Percentiles rank a stretch among this genome's conserved stretches.
Conservation (phyloP, 2,113 vertebrate species). For the Siniperca chuatsi region DNA sequence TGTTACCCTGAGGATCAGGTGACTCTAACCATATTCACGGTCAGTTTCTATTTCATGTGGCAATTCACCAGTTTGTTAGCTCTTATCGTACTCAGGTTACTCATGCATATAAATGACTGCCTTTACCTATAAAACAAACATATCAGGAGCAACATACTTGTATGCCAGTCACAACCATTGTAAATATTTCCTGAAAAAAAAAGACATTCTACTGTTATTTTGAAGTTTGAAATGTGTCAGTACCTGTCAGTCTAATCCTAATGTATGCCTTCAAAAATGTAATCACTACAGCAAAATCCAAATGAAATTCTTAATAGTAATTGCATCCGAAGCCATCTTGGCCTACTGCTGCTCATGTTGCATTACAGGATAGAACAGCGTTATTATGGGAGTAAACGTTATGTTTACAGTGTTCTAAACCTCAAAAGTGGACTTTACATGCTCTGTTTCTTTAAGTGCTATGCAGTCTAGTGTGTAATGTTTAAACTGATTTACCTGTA, state of each 20-base stretch:
- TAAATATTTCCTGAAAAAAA: conserved; percentile 15
- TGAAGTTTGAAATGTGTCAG: neutral
- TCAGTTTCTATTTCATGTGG: conserved; percentile 20
- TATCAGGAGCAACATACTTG: conserved; percentile 35
- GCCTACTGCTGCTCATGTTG: neutral
- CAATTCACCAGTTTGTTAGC: conserved; percentile 18
- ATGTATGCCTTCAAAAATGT: neutral
- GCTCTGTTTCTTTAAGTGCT: conserved; percentile 39
- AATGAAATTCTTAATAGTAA: neutral
- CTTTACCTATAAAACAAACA: conserved; percentile 28
- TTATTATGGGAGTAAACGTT: neutral
- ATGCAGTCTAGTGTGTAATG: conserved; percentile 43
- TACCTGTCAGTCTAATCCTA: neutral
- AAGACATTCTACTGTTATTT: neutral
- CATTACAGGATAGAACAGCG: neutral
- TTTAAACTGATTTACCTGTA: conserved; percentile 31
- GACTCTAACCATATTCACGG: neutral
- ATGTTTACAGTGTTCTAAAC: conserved; percentile 30
- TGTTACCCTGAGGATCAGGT: conserved; percentile 14
- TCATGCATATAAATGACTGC: conserved; percentile 35
- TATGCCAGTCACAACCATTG: conserved; percentile 5
- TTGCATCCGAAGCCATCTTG: neutral
- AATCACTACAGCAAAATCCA: neutral
- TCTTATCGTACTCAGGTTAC: conserved; percentile 52
- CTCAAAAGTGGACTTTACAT: conserved; percentile 33